Base-by-base conservation (phyloP, 1,140 invertebrate species). In the Brachionus sp. region DNA sequence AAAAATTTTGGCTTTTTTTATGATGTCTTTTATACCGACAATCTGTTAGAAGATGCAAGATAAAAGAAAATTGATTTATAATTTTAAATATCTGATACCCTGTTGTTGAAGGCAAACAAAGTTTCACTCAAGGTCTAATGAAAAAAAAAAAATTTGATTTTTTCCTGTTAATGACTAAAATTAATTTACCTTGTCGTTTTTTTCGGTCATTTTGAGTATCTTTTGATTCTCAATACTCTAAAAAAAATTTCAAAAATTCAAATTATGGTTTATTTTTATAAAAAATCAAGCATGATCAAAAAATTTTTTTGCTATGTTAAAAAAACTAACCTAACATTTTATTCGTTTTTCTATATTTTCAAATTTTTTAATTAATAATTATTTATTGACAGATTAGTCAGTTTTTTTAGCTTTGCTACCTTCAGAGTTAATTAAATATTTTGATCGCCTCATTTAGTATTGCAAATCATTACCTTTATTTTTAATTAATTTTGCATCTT, bases 21-120 rank as follows among this genome's bases (percentile, higher is more conserved):
- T 42, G 13, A 64, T 53, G 57, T 80, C 77, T 66, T 80, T 80
- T n/a, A 57, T 80, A 23, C 23, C 16, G 19, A 80, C 77, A 10
- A 80, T 80, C 77, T 78, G 16, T 25, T 35, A 35, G 1, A 35
- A 29, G 53, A 62, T 50, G 13, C 13, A 4, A 37, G 4, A 62
- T n/a, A 19, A 29, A 5, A 3, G 12, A 35, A 4, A n/a, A 35
- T 68, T 3, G 5, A n/a, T n/a, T 37, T 35, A 37, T n/a, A 2
- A 13, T 33, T 68, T 68, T 68, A 33, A 33, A 13, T 33, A 29
- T 29, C 29, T 57, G 3, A 62, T 80, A 80, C 77, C 12, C 23
- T 39, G 16, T 80, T 80, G 50, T 80, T 80, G 39, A 80, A 80
- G 16, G 77, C 77, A 25, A 80, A 80, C 6, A 80, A 37, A 35